Evolutionary conservation across 2,797 vertebrate species (phyloP).

Genomic region (Cuculus canorus): DNA sequence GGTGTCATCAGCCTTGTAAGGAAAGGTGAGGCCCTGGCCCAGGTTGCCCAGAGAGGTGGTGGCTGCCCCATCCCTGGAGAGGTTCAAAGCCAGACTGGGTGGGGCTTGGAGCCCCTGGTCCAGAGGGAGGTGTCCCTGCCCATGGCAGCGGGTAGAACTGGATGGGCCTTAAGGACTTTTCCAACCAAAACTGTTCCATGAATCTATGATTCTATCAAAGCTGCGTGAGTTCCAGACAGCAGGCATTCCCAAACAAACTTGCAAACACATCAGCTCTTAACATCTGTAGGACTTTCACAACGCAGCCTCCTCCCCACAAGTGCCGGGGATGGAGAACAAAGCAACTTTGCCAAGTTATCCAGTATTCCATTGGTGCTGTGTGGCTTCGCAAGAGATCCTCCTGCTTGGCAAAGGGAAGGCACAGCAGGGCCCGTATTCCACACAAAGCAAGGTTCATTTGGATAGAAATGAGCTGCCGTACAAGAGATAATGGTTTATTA

Average conservation of each 20-base stretch:
- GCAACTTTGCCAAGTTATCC: background rate
- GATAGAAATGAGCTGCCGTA: background rate
- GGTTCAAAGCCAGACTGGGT: too few relatives aligned
- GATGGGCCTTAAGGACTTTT: too few relatives aligned
- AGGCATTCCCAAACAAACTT: background rate
- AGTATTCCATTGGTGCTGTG: background rate
- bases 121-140: too few relatives aligned
- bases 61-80: too few relatives aligned
- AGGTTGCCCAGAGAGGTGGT: too few relatives aligned
- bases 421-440: background rate
- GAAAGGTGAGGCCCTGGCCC: background rate
- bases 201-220: too few relatives aligned
- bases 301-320: background rate
- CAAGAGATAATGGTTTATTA: conserved; percentile 47
- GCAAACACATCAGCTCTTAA: background rate
- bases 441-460: conserved; percentile 43
- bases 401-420: background rate
- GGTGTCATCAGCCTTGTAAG: background rate
- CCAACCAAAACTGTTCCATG: too few relatives aligned
- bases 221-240: background rate
- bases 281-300: background rate
- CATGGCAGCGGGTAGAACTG: too few relatives aligned
- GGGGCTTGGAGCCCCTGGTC: too few relatives aligned
- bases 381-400: background rate
- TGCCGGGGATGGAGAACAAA: background rate